Base-by-base conservation (phyloP, 1,140 invertebrate genomes). In the Protaetia brevitarsis region DNA sequence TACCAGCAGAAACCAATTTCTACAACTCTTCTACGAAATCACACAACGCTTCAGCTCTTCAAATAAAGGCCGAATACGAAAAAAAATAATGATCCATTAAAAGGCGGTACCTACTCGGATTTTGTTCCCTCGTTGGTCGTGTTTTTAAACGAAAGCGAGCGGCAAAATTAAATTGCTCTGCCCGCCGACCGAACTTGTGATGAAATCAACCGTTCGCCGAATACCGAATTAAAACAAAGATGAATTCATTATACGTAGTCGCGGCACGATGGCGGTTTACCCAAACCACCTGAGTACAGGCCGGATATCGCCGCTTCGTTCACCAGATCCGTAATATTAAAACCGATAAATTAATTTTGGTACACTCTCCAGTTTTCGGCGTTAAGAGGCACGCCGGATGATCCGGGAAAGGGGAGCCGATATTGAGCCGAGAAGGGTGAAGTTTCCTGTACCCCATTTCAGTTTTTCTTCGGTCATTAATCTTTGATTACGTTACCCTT, bases 231-330 rank as follows among this genome's bases (percentile, higher is more conserved):
- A 37, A 37, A 37, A 37, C 34, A 37, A 37, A 37, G 34, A 37
- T 37, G 34, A 37, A 37, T 37, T 37, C 34, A 37, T 37, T 37
- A 37, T 37, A 37, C 34, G 34, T 37, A 37, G 34, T 37, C 34
- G 34, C 16, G 34, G 34, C 16, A 10, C 34, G 5, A 37, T 37
- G 10, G 34, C 5, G 34, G 34, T 37, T 37, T 37, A 37, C 34
- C 34, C 34, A 10, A 34, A 34, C 31, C 31, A n/a, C 31, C 34
- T 37, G 16, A 37, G 11, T 37, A 37, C 34, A 11, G n/a, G 34
- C 5, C 34, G 34, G 16, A 37, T 37, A 2, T 16, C 34, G 34
- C 34, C 10, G 34, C 34, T 37, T 11, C 34, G 34, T 37, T 7
- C 34, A 37, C 34, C 10, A 37, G 34, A 10, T 5, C 34, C 34